Evolutionary conservation across 2,888 invertebrate species (phyloP).

Genomic region (Drosophila koepferae): DNA sequence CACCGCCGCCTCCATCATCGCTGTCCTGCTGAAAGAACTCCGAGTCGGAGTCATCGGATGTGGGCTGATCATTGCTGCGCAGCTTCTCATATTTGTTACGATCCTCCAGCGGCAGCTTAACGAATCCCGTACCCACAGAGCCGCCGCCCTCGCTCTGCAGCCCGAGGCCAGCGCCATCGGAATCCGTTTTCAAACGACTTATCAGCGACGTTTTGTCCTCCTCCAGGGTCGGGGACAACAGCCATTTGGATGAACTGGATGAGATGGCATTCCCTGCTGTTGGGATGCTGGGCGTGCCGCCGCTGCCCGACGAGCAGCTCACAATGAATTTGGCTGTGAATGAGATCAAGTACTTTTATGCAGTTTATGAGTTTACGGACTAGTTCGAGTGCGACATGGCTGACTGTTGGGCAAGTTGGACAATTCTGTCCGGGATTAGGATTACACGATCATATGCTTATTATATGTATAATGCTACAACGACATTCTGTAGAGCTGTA

Average conservation of each 20-base stretch:
- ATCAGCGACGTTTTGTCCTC: constrained; percentile 84
- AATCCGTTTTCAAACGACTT: constrained; percentile 80
- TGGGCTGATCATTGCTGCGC: constrained; percentile 87
- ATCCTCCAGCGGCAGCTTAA: constrained; percentile 89
- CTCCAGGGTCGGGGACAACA: constrained; percentile 85
- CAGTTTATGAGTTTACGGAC: constrained; percentile 81
- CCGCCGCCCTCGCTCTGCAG: constrained; percentile 18
- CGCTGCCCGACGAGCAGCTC: constrained; percentile 59
- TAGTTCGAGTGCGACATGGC: constrained; percentile 27
- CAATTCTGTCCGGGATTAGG: constrained; percentile 19
- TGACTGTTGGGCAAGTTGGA: constrained; percentile 9
- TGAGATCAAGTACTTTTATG: constrained; percentile 85
- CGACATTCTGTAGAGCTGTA: neutral
- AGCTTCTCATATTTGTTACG: constrained; percentile 92
- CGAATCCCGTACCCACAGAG: constrained; percentile 84
- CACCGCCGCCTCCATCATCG: constrained; percentile 52
- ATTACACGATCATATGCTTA: constrained; percentile 13
- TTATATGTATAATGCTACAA: constrained; percentile 6
- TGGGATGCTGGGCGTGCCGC: constrained; percentile 43
- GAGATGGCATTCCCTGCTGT: constrained; percentile 67
- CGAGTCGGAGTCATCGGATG: constrained; percentile 87
- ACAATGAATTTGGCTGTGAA: constrained; percentile 77
- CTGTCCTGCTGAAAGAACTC: constrained; percentile 84
- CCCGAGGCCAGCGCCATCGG: constrained; percentile 69
- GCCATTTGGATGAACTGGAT: constrained; percentile 84